Evolutionary conservation across 2,888 invertebrate genomes (phyloP), one percentile per base, ranked within the genome.

Genomic region (Drosophila recens): DNA sequence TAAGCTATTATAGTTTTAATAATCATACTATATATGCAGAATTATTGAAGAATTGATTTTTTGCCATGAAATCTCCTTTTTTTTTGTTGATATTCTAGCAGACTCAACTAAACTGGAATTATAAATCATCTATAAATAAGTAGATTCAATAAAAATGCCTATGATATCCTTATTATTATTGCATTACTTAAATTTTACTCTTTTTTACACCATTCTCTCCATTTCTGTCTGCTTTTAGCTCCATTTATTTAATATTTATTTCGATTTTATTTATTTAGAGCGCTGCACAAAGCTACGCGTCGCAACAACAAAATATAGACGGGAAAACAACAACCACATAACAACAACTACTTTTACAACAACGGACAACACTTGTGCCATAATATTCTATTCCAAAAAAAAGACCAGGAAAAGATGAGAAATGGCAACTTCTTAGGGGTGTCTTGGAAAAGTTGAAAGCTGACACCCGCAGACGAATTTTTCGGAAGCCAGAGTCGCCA

Each of bases 221-320:
- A 48, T 38, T 45, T 51, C 13, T 52, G 40, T 36, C 40, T 40
- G 46, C 38, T 53, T 38, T 75, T 59, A 71, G 80, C 74, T 75
- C 63, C 75, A 87, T 81, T 87, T 84, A 79, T 79, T 72, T 82
- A 75, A 77, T 87, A 87, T 80, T 75, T 84, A 84, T 83, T 81
- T 84, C 82, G 77, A 69, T 83, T 87, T 84, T 84, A 77, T 75
- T 83, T 86, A 83, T 81, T 83, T 81, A 81, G 67, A 69, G 64
- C 46, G 57, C 57, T 42, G 49, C 58, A 23, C 27, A 30, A 27
- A 36, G 40, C 27, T 9, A 49, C 30, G 11, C 10, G 40, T 36
- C 38, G 17, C 58, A 63, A 58, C 57, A 70, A 67, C 27, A 51
- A 57, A 40, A 62, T 34, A 11, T 33, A 11, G 33, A 56, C 33